Conservation (phyloP, 2,888 invertebrate genomes). For the Blastobasis adustella region DNA sequence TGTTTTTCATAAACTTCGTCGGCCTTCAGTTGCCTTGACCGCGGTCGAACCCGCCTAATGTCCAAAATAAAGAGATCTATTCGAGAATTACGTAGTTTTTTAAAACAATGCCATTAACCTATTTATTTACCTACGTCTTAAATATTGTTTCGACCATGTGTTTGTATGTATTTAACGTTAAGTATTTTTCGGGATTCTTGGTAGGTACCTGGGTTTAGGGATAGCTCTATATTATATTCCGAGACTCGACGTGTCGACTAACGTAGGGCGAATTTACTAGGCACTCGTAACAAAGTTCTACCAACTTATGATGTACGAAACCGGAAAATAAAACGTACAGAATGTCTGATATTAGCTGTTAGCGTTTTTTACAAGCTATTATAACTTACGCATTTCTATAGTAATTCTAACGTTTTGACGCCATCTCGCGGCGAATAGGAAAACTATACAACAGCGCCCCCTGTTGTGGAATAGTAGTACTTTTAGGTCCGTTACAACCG, state of each 20-base stretch:
- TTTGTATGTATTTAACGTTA: no score
- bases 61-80: slow-evolving; percentile 21
- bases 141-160: no score
- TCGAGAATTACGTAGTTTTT: slow-evolving; percentile 27
- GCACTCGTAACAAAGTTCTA: no score
- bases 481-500: not conserved
- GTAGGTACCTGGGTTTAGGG: no score
- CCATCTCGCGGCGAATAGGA: slow-evolving; percentile 12
- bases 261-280: no score
- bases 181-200: no score
- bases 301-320: no score
- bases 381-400: not conserved
- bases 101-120: slow-evolving; percentile 18
- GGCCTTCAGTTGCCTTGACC: slow-evolving; percentile 49
- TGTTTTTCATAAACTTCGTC: slow-evolving; percentile 12
- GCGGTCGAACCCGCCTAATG: slow-evolving; percentile 24
- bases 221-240: no score
- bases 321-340: no score
- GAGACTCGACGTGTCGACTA: no score
- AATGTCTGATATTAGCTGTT: slow-evolving; percentile 10
- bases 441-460: not conserved
- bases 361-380: slow-evolving; percentile 7
- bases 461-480: slow-evolving; percentile 7
- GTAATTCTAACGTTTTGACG: not conserved
- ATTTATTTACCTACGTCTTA: no score